A percentile compares a stretch with the other conserved stretches of the same genome.
These are phyloP conservation scores for Alaudala cheleensis DNA, from an alignment of 2,113 vertebrate genomes.

Conservation along the genomic window DNA sequence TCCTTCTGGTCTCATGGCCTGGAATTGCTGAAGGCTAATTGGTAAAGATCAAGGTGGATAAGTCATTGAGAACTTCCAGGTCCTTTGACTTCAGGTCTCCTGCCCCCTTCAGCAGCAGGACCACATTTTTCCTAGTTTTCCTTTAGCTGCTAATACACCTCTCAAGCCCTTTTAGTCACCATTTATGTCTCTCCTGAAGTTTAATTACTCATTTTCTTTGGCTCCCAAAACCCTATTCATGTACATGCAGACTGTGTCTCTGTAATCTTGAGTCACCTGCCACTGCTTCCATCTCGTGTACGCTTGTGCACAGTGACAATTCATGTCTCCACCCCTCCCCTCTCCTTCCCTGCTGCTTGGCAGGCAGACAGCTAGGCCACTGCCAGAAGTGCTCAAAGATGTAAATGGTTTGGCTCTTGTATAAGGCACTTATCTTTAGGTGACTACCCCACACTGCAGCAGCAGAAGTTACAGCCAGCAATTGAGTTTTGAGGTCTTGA, in stretches of 20 bases:
- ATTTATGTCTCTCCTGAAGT: neutral
- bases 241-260: neutral
- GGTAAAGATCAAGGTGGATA: neutral
- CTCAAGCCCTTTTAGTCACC: neutral
- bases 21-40: neutral
- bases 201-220: neutral
- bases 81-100: neutral
- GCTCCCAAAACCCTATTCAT: neutral
- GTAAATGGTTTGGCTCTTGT: neutral
- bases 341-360: neutral
- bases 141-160: neutral
- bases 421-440: neutral
- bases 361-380: neutral
- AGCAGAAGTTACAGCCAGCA: neutral
- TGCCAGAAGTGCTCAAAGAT: slow-evolving; percentile 19
- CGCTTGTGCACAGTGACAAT: neutral
- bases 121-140: neutral
- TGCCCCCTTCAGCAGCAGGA: neutral
- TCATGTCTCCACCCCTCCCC: neutral
- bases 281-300: neutral
- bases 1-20: neutral
- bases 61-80: neutral
- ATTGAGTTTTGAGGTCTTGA: neutral
- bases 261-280: neutral
- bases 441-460: neutral